phyloP scores from a whole-genome alignment of 2,113 vertebrate species.

The Dromaius novaehollandiae region DNA sequence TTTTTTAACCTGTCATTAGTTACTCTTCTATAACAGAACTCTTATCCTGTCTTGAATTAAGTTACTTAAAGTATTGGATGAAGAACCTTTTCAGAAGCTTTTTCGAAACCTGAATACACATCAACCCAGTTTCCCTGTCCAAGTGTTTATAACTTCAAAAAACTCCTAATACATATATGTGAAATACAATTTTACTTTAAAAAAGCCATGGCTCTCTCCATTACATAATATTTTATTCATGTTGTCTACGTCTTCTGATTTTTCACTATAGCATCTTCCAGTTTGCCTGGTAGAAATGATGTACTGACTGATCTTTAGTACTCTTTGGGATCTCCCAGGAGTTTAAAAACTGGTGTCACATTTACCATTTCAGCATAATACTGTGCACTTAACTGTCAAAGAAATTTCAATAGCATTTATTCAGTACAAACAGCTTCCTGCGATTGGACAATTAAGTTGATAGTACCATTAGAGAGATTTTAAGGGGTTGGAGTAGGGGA shows the following conservation, averaged over 20 bases:
- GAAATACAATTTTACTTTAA: neutral
- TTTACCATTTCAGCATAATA: neutral
- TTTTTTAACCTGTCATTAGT: neutral
- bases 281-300: neutral
- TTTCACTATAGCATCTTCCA: neutral
- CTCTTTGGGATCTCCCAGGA: neutral
- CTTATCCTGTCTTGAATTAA: neutral
- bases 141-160: neutral
- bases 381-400: neutral
- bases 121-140: neutral
- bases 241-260: neutral
- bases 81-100: conserved; percentile 10
- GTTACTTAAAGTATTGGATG: conserved; percentile 8
- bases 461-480: neutral
- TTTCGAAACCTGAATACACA: neutral
- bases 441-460: neutral
- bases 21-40: neutral
- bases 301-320: neutral
- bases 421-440: neutral
- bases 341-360: neutral
- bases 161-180: neutral
- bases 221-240: neutral
- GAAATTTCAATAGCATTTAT: neutral
- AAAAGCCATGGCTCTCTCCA: neutral
- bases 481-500: neutral